Conservation (phyloP, 2,113 vertebrate genomes). For the Eulemur rufifrons region DNA sequence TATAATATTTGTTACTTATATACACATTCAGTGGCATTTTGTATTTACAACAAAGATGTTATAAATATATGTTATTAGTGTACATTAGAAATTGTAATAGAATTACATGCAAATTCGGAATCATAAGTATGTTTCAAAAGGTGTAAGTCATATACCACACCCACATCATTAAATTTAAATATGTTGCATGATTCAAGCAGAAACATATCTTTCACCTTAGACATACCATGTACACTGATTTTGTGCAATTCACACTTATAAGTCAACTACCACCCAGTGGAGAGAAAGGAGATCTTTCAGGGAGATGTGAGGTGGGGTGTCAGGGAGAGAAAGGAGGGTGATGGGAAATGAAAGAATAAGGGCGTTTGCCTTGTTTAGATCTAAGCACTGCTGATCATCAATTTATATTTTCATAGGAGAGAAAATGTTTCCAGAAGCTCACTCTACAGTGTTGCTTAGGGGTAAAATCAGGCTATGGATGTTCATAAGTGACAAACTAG, state of each 20-base stretch:
- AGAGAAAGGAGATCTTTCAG: slow-evolving; percentile 69
- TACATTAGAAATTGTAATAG: neutral
- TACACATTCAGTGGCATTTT: neutral
- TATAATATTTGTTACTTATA: neutral
- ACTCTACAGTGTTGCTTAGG: slow-evolving; percentile 34
- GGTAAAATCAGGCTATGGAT: neutral
- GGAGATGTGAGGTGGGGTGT: slow-evolving; percentile 43
- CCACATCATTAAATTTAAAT: slow-evolving; percentile 50
- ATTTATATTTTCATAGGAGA: slow-evolving; percentile 27
- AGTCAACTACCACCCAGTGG: slow-evolving; percentile 75
- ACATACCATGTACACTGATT: neutral
- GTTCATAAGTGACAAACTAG: slow-evolving; percentile 42
- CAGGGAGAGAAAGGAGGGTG: neutral
- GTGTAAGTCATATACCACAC: slow-evolving; percentile 6
- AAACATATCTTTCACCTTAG: slow-evolving; percentile 44
- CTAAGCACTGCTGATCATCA: slow-evolving; percentile 29
- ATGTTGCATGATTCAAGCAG: slow-evolving; percentile 6
- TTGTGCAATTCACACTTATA: slow-evolving; percentile 32
- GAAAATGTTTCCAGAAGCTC: slow-evolving; percentile 32
- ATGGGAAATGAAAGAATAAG: slow-evolving; percentile 7
- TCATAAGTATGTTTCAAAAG: neutral
- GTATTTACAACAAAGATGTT: slow-evolving; percentile 29
- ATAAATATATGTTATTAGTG: neutral
- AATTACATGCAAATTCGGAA: neutral
- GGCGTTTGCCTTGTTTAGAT: slow-evolving; percentile 17